These are phyloP conservation scores for Bryconaethiops microstoma DNA, from an alignment of 2,797 vertebrate species.

Conservation along the genomic window DNA sequence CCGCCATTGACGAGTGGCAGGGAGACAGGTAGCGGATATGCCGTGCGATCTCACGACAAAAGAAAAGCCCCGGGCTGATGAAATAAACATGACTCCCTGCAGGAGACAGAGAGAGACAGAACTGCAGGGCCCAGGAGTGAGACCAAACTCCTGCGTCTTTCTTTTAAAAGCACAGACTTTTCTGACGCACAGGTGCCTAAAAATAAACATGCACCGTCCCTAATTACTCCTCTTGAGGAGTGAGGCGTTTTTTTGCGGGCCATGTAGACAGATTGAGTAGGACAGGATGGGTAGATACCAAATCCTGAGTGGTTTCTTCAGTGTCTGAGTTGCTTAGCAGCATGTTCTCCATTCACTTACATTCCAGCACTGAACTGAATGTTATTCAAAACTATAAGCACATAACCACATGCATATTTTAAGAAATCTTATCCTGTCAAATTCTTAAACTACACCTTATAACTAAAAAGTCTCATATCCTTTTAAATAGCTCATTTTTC, in stretches of 20 bases:
- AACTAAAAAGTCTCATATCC: background rate
- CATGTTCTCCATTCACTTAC: slow-evolving; percentile 7
- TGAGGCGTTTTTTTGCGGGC: slow-evolving; percentile 21
- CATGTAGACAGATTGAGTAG: slow-evolving; percentile 62
- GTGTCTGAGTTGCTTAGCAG: slow-evolving; percentile 39
- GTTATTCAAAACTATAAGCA: slow-evolving; percentile 59
- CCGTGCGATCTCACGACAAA: slow-evolving; percentile 71
- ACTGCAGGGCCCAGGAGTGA: slow-evolving; percentile 9
- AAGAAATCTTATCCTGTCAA: background rate
- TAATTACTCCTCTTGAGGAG: slow-evolving; percentile 52
- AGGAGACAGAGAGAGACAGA: slow-evolving; percentile 68
- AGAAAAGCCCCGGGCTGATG: slow-evolving; percentile 73
- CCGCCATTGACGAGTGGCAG: slow-evolving; percentile 66
- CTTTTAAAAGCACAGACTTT: slow-evolving; percentile 22
- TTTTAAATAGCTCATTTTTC: background rate
- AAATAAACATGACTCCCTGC: slow-evolving; percentile 78
- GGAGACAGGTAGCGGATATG: slow-evolving; percentile 63
- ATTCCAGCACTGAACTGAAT: background rate
- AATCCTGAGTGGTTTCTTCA: slow-evolving; percentile 41
- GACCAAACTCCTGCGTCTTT: slow-evolving; percentile 12
- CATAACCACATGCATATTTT: background rate
- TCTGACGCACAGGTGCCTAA: slow-evolving; percentile 44
- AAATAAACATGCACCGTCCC: slow-evolving; percentile 43
- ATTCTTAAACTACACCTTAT: background rate
- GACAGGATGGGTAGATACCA: slow-evolving; percentile 54